These are phyloP conservation scores for Megaceryle alcyon DNA, from an alignment of 2,797 vertebrate species.

Conservation along the genomic window DNA sequence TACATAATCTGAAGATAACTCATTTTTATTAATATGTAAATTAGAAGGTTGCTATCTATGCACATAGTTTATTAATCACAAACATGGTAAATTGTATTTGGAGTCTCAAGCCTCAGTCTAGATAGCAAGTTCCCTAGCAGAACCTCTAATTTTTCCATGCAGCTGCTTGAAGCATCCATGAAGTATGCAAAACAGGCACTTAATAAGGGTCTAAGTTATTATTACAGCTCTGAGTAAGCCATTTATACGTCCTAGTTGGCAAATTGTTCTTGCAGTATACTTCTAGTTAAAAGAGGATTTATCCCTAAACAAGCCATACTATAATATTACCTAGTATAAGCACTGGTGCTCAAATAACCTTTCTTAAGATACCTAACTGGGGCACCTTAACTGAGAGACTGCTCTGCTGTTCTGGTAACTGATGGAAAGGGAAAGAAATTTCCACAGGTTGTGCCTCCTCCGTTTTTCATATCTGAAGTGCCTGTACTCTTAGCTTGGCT, in stretches of 20 bases:
- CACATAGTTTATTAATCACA: neutral
- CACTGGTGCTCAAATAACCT: neutral
- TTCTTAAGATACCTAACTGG: neutral
- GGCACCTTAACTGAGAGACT: neutral
- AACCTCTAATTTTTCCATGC: neutral
- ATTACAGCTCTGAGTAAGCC: neutral
- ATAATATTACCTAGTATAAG: neutral
- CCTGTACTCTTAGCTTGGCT: neutral
- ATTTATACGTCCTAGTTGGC: slow-evolving; percentile 31
- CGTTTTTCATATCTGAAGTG: neutral
- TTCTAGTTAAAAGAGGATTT: slow-evolving; percentile 1
- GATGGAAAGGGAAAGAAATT: neutral
- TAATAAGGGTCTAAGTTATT: slow-evolving; percentile 24
- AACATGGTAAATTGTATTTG: neutral
- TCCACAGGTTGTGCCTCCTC: neutral
- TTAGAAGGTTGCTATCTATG: neutral
- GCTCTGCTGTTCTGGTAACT: neutral
- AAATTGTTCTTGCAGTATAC: neutral
- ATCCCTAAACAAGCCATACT: neutral
- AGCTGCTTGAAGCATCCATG: neutral
- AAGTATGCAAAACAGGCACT: neutral
- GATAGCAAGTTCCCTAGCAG: neutral
- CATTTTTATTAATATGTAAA: slow-evolving; percentile 8
- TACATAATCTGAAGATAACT: neutral
- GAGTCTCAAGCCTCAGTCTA: neutral